Percentiles rank a stretch among this genome's conserved stretches.
Evolutionary conservation across 2,113 vertebrate species (phyloP).

Genomic region (Geococcyx californianus): DNA sequence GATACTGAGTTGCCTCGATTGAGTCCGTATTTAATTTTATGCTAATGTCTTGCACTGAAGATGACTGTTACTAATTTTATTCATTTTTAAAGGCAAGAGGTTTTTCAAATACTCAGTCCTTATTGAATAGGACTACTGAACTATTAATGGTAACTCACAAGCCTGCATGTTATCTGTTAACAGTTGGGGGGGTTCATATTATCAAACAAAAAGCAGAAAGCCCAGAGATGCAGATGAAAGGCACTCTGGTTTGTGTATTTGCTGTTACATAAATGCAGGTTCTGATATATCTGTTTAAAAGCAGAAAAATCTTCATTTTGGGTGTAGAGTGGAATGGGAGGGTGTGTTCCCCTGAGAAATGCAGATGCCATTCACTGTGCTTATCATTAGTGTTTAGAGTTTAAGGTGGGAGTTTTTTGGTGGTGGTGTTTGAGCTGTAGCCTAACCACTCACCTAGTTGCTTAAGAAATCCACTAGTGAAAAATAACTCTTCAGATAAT

Average conservation of each 20-base stretch:
- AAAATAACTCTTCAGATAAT: not conserved
- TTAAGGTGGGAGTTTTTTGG: fast-evolving
- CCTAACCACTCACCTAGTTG: not conserved
- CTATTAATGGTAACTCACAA: not conserved
- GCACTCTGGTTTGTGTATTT: not conserved
- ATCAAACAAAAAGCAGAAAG: not conserved
- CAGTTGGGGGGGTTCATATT: not conserved
- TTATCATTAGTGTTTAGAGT: not conserved
- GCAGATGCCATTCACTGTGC: not conserved
- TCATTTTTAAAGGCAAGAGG: not conserved
- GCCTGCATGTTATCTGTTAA: not conserved
- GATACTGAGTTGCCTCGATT: not conserved
- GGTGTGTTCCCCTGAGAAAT: not conserved
- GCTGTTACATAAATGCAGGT: not conserved
- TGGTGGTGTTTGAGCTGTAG: not conserved
- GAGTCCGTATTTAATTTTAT: not conserved
- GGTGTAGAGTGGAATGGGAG: not conserved
- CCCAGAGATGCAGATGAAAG: not conserved
- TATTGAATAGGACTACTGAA: not conserved
- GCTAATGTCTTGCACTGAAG: not conserved
- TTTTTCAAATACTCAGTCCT: not conserved
- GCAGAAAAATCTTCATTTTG: not conserved
- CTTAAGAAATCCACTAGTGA: fast-evolving
- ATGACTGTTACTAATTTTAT: not conserved
- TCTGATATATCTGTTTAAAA: not conserved